Evolutionary conservation across 1,140 invertebrate species (phyloP).

Genomic region (Calliphora vicina): DNA sequence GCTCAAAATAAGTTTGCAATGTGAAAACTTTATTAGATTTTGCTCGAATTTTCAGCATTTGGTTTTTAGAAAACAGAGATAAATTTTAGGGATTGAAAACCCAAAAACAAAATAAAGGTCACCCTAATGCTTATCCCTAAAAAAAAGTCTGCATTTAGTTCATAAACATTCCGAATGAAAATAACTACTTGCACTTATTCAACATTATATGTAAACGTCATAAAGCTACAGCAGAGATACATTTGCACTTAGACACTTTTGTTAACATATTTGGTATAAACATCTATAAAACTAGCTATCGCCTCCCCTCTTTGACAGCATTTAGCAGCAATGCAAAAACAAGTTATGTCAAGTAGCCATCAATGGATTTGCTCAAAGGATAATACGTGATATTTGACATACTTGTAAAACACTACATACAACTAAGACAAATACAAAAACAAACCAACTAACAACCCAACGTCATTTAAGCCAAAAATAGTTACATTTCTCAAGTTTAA

Average conservation of each 20-base stretch:
- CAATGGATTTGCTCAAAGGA: not conserved
- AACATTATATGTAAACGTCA: not conserved
- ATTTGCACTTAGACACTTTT: not conserved
- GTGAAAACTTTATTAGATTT: no score
- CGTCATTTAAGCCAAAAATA: not conserved
- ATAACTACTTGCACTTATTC: no score
- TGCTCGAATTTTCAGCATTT: no score
- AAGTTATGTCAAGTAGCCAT: not conserved
- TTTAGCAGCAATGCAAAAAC: not conserved
- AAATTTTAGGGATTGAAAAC: no score
- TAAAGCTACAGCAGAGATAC: not conserved
- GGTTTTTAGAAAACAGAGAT: no score
- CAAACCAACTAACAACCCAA: not conserved
- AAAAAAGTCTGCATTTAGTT: no score
- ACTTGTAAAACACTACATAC: not conserved
- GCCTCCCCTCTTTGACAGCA: not conserved
- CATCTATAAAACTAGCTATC: not conserved
- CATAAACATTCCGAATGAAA: no score
- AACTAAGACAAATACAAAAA: not conserved
- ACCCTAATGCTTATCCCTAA: no score
- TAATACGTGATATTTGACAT: slow-evolving; percentile 20
- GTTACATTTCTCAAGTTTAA: not conserved
- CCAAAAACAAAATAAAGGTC: no score
- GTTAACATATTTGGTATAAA: not conserved
- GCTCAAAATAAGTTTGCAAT: no score